Evolutionary conservation across 2,888 invertebrate genomes (phyloP).

Genomic region (Brachypalpus laphriformis): DNA sequence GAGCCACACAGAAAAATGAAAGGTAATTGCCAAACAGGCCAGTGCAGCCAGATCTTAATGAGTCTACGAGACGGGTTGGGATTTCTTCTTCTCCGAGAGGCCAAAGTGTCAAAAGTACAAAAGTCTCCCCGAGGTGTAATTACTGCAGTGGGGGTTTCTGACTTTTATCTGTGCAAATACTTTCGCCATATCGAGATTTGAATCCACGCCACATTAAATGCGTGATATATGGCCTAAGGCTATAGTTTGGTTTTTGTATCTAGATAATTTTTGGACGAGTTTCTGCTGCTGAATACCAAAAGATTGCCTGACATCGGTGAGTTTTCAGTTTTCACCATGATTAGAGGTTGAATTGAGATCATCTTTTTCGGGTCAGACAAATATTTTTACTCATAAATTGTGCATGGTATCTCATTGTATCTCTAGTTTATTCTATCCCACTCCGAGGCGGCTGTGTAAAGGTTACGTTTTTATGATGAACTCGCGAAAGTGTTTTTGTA

Average conservation of each 20-base stretch:
- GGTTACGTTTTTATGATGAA: slow-evolving; percentile 32
- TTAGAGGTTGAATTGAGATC: slow-evolving; percentile 55
- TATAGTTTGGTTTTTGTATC: slow-evolving; percentile 28
- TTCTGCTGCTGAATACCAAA: not conserved
- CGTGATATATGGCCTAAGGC: slow-evolving; percentile 63
- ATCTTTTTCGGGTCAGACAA: slow-evolving; percentile 49
- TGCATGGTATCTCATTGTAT: slow-evolving; percentile 26
- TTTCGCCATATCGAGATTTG: slow-evolving; percentile 45
- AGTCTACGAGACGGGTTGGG: slow-evolving; percentile 29
- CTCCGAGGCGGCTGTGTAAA: slow-evolving; percentile 1
- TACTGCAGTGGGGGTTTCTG: slow-evolving; percentile 25
- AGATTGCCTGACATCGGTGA: slow-evolving; percentile 13
- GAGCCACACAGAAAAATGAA: slow-evolving; percentile 42
- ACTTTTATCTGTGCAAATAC: slow-evolving; percentile 51
- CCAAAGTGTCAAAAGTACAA: slow-evolving; percentile 58
- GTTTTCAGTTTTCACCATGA: slow-evolving; percentile 51
- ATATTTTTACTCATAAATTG: slow-evolving; percentile 51
- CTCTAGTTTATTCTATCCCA: not conserved
- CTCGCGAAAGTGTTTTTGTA: slow-evolving; percentile 43
- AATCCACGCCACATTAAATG: slow-evolving; percentile 47
- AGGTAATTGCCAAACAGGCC: slow-evolving; percentile 36
- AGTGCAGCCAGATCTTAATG: slow-evolving; percentile 51
- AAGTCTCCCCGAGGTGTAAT: slow-evolving; percentile 59
- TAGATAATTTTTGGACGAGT: slow-evolving; percentile 7
- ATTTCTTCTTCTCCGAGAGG: slow-evolving; percentile 20